Conservation (phyloP, 2,888 invertebrate genomes). For the Clepsis dumicolana region DNA sequence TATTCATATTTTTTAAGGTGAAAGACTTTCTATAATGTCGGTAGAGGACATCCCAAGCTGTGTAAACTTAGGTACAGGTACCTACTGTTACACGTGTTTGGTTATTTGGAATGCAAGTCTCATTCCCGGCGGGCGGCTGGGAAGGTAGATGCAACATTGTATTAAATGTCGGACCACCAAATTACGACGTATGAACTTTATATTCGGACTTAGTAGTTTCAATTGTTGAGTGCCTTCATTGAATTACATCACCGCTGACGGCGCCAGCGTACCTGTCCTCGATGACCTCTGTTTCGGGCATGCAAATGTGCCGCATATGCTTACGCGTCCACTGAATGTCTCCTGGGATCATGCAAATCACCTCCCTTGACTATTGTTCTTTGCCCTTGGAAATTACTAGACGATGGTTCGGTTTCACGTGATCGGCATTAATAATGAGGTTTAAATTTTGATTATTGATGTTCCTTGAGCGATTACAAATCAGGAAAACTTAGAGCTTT, state of each 20-base stretch:
- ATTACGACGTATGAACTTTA: slow-evolving; percentile 70
- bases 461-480: slow-evolving; percentile 11
- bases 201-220: slow-evolving; percentile 67
- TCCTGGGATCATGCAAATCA: slow-evolving; percentile 74
- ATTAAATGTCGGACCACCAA: slow-evolving; percentile 61
- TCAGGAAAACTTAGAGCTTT: not conserved
- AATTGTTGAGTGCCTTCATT: slow-evolving; percentile 57
- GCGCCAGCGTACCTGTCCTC: slow-evolving; percentile 60
- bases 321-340: slow-evolving; percentile 62
- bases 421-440: slow-evolving; percentile 72
- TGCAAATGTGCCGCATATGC: slow-evolving; percentile 79
- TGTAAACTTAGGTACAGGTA: slow-evolving; percentile 73
- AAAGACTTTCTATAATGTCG: not conserved
- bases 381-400: slow-evolving; percentile 79
- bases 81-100: slow-evolving; percentile 73
- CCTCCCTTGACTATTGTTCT: slow-evolving; percentile 79
- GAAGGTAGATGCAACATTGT: not conserved
- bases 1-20: not conserved
- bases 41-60: slow-evolving; percentile 55
- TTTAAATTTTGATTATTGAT: slow-evolving; percentile 67
- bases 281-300: slow-evolving; percentile 68
- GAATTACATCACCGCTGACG: slow-evolving; percentile 78
- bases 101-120: slow-evolving; percentile 51
- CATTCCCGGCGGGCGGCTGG: not conserved
- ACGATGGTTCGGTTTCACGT: slow-evolving; percentile 67